Evolutionary conservation across 2,888 invertebrate species (phyloP).

Genomic region (Frankliniella fusca): DNA sequence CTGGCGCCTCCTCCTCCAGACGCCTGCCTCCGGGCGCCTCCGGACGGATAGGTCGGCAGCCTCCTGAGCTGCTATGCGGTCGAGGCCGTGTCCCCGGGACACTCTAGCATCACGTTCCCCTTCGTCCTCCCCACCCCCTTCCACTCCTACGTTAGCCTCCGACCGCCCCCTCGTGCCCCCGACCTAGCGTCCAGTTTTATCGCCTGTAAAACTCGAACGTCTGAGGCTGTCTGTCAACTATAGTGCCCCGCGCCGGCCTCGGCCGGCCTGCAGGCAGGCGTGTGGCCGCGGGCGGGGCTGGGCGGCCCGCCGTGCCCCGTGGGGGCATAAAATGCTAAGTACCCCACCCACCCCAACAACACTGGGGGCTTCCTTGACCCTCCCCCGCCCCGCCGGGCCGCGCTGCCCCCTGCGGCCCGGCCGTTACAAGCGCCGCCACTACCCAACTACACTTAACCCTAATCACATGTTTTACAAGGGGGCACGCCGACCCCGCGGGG

Average conservation of each 20-base stretch:
- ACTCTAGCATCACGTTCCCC: background rate
- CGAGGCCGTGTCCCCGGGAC: too few relatives aligned
- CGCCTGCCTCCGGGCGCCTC: background rate
- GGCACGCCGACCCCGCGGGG: background rate
- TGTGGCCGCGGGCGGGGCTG: background rate
- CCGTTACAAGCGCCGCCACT: slow-evolving; percentile 3
- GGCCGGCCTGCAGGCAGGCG: background rate
- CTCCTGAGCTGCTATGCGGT: background rate
- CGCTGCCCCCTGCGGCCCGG: background rate
- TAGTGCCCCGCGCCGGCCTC: background rate
- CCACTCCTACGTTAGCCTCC: too few relatives aligned
- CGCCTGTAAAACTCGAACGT: slow-evolving; percentile 23
- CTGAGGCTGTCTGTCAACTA: slow-evolving; percentile 20
- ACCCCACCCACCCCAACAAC: background rate
- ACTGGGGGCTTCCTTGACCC: background rate
- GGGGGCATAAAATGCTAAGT: slow-evolving; percentile 22
- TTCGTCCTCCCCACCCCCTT: background rate
- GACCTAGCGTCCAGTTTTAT: slow-evolving; percentile 23
- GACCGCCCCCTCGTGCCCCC: background rate
- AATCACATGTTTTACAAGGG: slow-evolving; percentile 26
- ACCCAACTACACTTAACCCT: slow-evolving; percentile 18
- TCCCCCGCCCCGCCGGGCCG: background rate
- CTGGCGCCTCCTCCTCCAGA: background rate
- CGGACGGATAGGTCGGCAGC: background rate
- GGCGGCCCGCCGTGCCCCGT: background rate